Percentiles rank a stretch among this genome's conserved stretches.
phyloP scores from a whole-genome alignment of 2,888 invertebrate genomes.

The Vanessa cardui region DNA sequence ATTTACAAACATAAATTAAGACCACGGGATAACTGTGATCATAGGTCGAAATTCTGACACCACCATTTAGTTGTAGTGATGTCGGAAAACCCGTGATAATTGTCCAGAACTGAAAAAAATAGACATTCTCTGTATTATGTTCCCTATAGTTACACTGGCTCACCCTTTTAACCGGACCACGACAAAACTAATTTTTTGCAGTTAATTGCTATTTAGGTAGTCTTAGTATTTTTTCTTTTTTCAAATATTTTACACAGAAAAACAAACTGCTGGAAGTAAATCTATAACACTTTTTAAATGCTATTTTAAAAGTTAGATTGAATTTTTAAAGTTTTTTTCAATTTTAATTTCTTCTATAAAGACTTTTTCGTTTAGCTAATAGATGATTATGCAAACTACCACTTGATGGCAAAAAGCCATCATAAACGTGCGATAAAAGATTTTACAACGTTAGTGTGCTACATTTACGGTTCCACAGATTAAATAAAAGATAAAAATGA shows the following conservation, averaged over 20 bases:
- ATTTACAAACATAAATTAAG: no score
- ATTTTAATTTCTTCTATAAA: constrained; percentile 7
- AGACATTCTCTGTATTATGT: no score
- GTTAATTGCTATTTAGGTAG: no score
- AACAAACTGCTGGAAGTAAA: not conserved
- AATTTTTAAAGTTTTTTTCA: constrained; percentile 2
- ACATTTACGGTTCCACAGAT: constrained; percentile 20
- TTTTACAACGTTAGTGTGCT: constrained; percentile 14
- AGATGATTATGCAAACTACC: constrained; percentile 22
- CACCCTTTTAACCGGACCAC: no score
- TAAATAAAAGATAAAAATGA: constrained; percentile 4
- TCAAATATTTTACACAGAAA: not conserved
- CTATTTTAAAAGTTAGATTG: constrained; percentile 15
- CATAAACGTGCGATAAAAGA: constrained; percentile 21
- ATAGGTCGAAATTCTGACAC: no score
- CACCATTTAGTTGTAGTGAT: no score
- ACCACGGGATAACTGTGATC: no score
- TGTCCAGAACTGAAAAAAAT: no score
- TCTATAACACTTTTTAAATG: not conserved
- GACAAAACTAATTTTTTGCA: no score
- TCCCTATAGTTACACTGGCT: no score
- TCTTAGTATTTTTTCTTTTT: no score
- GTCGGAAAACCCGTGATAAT: no score
- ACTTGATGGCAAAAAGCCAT: constrained; percentile 18
- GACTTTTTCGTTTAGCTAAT: constrained; percentile 15